phyloP scores from a whole-genome alignment of 1,140 invertebrate genomes.

The Drosophila nigrodunni region DNA sequence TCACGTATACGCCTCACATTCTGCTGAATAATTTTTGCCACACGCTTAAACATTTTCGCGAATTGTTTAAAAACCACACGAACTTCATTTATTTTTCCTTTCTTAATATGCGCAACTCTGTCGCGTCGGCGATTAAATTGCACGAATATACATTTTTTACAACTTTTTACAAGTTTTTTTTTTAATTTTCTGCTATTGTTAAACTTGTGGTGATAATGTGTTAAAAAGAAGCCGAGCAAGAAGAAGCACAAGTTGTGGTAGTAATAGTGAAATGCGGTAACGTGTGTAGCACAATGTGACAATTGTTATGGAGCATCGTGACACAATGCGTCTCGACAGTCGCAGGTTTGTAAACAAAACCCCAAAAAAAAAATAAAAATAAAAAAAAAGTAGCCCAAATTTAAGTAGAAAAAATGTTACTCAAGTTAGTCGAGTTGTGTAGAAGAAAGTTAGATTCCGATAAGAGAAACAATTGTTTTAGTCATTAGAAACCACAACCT shows the following conservation, averaged over 20 bases:
- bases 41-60: conserved; percentile 30
- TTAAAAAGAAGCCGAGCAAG: conserved; percentile 3
- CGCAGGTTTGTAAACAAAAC: conserved; percentile 8
- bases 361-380: background rate
- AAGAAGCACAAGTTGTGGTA: conserved; percentile 13
- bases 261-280: conserved; percentile 71
- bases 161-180: background rate
- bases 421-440: conserved; percentile 9
- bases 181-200: conserved; percentile 27
- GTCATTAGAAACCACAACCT: conserved; percentile 11
- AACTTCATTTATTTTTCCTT: conserved; percentile 31
- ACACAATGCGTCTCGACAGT: conserved; percentile 52
- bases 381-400: conserved; percentile 15
- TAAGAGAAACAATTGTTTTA: conserved; percentile 18
- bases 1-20: conserved; percentile 8
- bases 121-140: conserved; percentile 30
- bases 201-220: conserved; percentile 27
- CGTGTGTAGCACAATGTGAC: conserved; percentile 70
- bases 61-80: conserved; percentile 22
- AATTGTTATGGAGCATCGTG: conserved; percentile 66
- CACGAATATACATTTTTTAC: conserved; percentile 35
- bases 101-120: conserved; percentile 41
- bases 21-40: conserved; percentile 17
- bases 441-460: conserved; percentile 45
- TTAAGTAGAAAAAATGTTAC: conserved; percentile 12